A percentile compares a stretch with the other conserved stretches of the same genome.
phyloP scores from a whole-genome alignment of 1,140 invertebrate genomes.

The Drosophila cardini region DNA sequence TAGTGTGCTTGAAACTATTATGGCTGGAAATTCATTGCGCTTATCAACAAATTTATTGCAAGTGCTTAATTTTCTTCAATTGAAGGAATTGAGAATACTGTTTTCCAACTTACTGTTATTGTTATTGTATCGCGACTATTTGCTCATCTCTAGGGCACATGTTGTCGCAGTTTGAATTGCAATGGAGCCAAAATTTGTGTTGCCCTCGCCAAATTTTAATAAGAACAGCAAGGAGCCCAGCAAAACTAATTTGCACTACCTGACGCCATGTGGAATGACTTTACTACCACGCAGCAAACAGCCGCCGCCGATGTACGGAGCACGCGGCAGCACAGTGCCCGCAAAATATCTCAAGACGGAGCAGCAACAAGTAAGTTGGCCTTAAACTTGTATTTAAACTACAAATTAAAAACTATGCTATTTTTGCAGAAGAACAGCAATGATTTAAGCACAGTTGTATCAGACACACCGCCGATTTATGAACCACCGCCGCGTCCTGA shows the following conservation, averaged over 20 bases:
- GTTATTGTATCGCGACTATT: not conserved
- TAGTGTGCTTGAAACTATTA: too few species aligned
- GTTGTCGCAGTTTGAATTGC: constrained; percentile 32
- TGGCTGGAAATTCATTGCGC: too few species aligned
- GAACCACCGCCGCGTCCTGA: constrained; percentile 61
- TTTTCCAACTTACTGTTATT: too few species aligned
- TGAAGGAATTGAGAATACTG: too few species aligned
- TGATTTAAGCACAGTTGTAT: not conserved
- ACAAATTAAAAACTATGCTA: not conserved
- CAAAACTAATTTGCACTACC: constrained; percentile 53
- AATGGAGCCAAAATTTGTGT: constrained; percentile 69
- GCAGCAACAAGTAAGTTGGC: constrained; percentile 25
- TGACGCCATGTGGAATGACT: constrained; percentile 81
- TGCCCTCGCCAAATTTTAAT: constrained; percentile 74
- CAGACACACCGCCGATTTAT: constrained; percentile 38
- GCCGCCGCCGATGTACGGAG: constrained; percentile 84
- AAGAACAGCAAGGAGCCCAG: constrained; percentile 34
- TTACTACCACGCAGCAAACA: constrained; percentile 74
- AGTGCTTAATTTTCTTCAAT: too few species aligned
- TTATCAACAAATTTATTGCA: too few species aligned
- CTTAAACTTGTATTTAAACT: too few species aligned
- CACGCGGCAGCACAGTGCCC: constrained; percentile 79
- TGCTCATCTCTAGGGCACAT: constrained; percentile 44
- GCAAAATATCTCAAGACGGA: constrained; percentile 53
- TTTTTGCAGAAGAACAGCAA: not conserved